These are phyloP conservation scores for Poeciliopsis retropinna DNA, from an alignment of 2,113 vertebrate genomes.

Conservation along the genomic window DNA sequence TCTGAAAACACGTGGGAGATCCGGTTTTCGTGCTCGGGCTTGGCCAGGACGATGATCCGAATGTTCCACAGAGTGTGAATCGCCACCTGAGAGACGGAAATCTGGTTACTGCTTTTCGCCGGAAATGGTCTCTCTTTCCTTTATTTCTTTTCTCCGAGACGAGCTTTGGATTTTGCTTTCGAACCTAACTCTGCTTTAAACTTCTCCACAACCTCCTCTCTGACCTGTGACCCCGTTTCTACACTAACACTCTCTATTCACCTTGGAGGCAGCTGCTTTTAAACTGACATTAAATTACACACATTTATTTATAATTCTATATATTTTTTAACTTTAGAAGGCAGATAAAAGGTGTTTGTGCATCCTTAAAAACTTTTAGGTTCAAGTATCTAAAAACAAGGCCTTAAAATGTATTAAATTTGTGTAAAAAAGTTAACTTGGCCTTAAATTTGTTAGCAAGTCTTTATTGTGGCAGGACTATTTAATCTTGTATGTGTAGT, in stretches of 20 bases:
- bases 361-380: too few relatives aligned
- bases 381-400: too few relatives aligned
- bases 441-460: too few relatives aligned
- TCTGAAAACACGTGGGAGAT: conserved; percentile 93
- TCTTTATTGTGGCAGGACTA: too few relatives aligned
- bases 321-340: too few relatives aligned
- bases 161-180: background rate
- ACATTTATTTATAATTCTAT: too few relatives aligned
- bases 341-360: too few relatives aligned
- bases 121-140: background rate
- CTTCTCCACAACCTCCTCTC: background rate
- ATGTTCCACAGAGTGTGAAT: conserved; percentile 97
- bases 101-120: background rate
- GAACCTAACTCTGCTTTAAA: background rate
- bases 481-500: too few relatives aligned
- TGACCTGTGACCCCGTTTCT: background rate
- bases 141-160: too few relatives aligned
- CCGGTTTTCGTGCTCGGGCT: conserved; percentile 94
- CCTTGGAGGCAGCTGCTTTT: background rate
- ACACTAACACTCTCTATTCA: background rate
- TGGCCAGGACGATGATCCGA: conserved; percentile 91
- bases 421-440: too few relatives aligned
- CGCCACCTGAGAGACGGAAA: conserved; percentile 80
- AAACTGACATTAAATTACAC: background rate
- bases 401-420: too few relatives aligned